Conservation (phyloP, 1,140 invertebrate genomes). For the Drosophila baimaii region DNA sequence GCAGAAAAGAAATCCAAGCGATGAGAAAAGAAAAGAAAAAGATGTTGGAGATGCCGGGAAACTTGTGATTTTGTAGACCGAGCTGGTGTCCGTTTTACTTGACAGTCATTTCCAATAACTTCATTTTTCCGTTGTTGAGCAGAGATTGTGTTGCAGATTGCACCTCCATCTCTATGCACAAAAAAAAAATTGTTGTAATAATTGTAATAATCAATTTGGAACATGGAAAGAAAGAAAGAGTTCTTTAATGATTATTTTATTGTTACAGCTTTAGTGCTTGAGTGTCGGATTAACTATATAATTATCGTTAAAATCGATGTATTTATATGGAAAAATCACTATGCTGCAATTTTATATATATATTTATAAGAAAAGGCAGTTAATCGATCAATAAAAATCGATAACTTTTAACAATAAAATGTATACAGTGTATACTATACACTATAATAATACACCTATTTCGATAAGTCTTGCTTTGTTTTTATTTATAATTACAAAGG, state of each 20-base stretch:
- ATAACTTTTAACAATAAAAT: too few relatives aligned
- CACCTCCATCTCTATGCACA: conserved; percentile 48
- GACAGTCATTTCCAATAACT: conserved; percentile 82
- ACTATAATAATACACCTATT: background rate
- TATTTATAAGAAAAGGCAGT: background rate
- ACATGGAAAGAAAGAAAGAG: background rate
- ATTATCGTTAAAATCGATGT: too few relatives aligned
- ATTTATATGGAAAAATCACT: too few relatives aligned
- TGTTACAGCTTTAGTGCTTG: too few relatives aligned
- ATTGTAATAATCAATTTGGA: background rate
- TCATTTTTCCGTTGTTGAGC: conserved; percentile 82
- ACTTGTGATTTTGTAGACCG: conserved; percentile 55
- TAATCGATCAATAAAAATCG: background rate
- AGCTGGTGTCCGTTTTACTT: conserved; percentile 69
- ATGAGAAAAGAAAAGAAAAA: conserved; percentile 1
- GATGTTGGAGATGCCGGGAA: conserved; percentile 27
- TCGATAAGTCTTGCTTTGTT: background rate
- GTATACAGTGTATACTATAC: too few relatives aligned
- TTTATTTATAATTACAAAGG: conserved; percentile 2
- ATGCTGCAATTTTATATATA: too few relatives aligned
- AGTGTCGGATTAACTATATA: too few relatives aligned
- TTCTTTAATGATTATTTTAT: too few relatives aligned
- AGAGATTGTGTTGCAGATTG: conserved; percentile 82
- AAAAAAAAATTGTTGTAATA: background rate
- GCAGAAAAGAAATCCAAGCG: conserved; percentile 37